These are phyloP conservation scores for Drosophila sturtevanti DNA, from an alignment of 1,140 invertebrate species.

Conservation along the genomic window DNA sequence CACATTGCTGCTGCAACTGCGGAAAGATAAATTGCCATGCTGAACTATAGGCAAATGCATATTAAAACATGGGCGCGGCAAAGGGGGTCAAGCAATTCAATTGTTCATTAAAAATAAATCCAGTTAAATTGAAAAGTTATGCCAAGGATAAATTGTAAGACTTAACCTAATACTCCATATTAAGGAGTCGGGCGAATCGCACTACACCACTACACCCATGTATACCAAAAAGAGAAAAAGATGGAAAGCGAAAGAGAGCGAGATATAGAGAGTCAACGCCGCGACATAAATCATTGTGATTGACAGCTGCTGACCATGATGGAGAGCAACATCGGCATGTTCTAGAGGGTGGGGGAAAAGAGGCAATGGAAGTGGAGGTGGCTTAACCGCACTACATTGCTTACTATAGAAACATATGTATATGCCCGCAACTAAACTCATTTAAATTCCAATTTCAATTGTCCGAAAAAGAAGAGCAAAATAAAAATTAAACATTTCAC, in stretches of 20 bases:
- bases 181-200: no score
- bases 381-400: constrained; percentile 24
- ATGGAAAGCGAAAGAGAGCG: background rate
- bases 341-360: constrained; percentile 1
- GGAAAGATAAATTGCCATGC: constrained; percentile 81
- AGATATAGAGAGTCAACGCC: constrained; percentile 18
- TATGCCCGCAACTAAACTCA: constrained; percentile 74
- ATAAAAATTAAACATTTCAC: constrained; percentile 55
- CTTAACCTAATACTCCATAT: no score
- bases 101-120: no score
- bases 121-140: no score
- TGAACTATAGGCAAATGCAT: constrained; percentile 75
- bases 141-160: no score
- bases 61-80: background rate
- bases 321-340: constrained; percentile 8
- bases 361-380: constrained; percentile 12
- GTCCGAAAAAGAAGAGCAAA: constrained; percentile 60
- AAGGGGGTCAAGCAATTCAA: background rate
- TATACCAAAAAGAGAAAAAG: background rate
- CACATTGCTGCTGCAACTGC: constrained; percentile 61
- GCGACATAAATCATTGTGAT: constrained; percentile 82
- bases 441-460: constrained; percentile 79
- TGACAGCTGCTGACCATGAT: constrained; percentile 70
- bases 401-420: background rate
- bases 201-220: background rate